Evolutionary conservation across 2,113 vertebrate species (phyloP), one percentile per base, ranked within the genome.

Genomic region (Nothobranchius furzeri): DNA sequence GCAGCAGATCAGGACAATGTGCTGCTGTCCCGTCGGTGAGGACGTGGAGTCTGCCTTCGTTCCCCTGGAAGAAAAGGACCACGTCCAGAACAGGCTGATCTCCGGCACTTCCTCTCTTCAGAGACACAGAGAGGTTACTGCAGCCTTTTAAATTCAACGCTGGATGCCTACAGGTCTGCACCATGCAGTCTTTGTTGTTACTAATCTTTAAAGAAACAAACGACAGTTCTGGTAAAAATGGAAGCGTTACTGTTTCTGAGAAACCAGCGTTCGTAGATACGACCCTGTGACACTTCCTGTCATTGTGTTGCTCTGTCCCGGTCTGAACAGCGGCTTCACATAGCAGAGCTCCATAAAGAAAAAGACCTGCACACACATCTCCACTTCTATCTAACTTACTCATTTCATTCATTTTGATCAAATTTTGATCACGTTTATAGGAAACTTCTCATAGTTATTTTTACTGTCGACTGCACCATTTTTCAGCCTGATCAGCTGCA

Each of bases 251-350:
- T 4, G 3, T 60, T 70, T 70, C 61, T 65, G 59, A 62, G 64
- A 57, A 66, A 73, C n/a, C 46, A 60, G 30, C 62, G 69, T 75
- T 75, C 63, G 64, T 56, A 82, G 57, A 79, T 69, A 60, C 24
- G 55, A 65, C 68, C 78, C 55, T 75, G 15, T 60, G 75, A 83
- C 73, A 82, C 73, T 89, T 90, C 89, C 89, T 87, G 77, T 76
- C 20, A 83, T 89, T 89, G 87, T 87, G 1, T 79, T 83, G 88
- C 78, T 75, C 78, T 63, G 72, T 77, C 50, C 62, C n/a, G 50
- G 25, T 61, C 59, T 54, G 50, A 17, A 52, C 61, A 54, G 37
- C 7, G 37, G 37, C 9, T 62, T 36, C 68, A 70, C 77, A 58
- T 67, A 74, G 73, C 62, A 72, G 36, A 6, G 12, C 15, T 59